Evolutionary conservation across 2,797 vertebrate species (phyloP).

Genomic region (Neoniphon sammara): DNA sequence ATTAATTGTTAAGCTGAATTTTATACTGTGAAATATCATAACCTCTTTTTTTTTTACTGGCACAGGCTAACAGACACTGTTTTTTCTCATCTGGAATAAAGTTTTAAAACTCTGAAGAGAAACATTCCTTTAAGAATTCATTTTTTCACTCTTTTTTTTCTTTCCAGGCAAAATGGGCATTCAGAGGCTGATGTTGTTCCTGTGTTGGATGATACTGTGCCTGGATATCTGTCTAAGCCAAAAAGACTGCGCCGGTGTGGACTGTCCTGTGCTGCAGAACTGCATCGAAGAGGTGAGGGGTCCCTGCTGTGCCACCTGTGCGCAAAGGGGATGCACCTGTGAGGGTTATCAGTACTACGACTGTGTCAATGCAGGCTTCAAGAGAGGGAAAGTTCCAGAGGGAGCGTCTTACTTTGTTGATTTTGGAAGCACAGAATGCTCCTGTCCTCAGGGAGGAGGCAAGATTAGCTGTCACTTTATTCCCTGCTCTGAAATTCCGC

Average conservation of each 20-base stretch:
- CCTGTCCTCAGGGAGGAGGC: conserved; percentile 91
- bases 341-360: conserved; percentile 98
- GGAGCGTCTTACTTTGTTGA: conserved; percentile 95
- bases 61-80: conserved; percentile 60
- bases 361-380: conserved; percentile 89
- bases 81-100: conserved; percentile 33
- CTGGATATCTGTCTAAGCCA: conserved; percentile 61
- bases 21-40: conserved; percentile 56
- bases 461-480: conserved; percentile 94
- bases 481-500: conserved; percentile 89
- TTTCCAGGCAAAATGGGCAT: conserved; percentile 71
- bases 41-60: conserved; percentile 73
- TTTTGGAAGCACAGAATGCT: conserved; percentile 95
- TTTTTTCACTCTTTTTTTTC: background rate
- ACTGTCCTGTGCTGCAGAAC: conserved; percentile 85
- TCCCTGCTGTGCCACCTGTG: conserved; percentile 89
- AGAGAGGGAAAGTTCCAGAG: conserved; percentile 90
- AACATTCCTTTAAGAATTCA: conserved; percentile 14
- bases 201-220: conserved; percentile 62
- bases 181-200: conserved; percentile 43
- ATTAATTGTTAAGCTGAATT: conserved; percentile 28
- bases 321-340: conserved; percentile 88
- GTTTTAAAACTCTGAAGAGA: conserved; percentile 32
- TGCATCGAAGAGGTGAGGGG: conserved; percentile 88
- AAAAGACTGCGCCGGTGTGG: conserved; percentile 87